Percentiles rank a stretch among this genome's conserved stretches.
Evolutionary conservation across 2,797 vertebrate genomes (phyloP).

Genomic region (Sphenopsis melanotis): DNA sequence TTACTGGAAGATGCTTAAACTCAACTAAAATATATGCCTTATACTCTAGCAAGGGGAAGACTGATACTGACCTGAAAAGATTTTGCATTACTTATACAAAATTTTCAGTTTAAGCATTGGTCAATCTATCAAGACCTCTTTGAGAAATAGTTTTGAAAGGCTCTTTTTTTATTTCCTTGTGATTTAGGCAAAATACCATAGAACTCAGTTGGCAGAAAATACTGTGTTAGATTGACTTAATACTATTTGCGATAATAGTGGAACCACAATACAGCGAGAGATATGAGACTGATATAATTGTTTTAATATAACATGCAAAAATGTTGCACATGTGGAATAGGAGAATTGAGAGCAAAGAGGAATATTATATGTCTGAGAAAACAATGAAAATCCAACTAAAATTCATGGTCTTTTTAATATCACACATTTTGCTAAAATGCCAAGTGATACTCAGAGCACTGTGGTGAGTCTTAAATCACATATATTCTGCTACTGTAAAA

Average conservation of each 20-base stretch:
- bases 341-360: slow-evolving; percentile 1
- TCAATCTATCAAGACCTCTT: neutral
- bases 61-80: neutral
- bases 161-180: neutral
- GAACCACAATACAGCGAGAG: neutral
- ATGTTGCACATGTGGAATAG: slow-evolving; percentile 1
- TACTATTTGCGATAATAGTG: neutral
- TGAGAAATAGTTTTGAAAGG: neutral
- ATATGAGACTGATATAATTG: slow-evolving; percentile 6
- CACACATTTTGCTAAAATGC: slow-evolving; percentile 54
- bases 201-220: neutral
- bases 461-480: slow-evolving; percentile 44
- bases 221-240: neutral
- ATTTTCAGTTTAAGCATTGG: neutral
- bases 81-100: neutral
- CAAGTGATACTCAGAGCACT: slow-evolving; percentile 40
- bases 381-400: slow-evolving; percentile 55
- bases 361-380: slow-evolving; percentile 18
- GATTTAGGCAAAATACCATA: neutral
- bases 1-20: neutral
- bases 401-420: slow-evolving; percentile 54
- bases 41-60: neutral
- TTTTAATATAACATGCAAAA: slow-evolving; percentile 44
- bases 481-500: slow-evolving; percentile 52
- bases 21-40: neutral